These are phyloP conservation scores for Ornithoptera priamus DNA, from an alignment of 2,888 invertebrate genomes.

Conservation along the genomic window DNA sequence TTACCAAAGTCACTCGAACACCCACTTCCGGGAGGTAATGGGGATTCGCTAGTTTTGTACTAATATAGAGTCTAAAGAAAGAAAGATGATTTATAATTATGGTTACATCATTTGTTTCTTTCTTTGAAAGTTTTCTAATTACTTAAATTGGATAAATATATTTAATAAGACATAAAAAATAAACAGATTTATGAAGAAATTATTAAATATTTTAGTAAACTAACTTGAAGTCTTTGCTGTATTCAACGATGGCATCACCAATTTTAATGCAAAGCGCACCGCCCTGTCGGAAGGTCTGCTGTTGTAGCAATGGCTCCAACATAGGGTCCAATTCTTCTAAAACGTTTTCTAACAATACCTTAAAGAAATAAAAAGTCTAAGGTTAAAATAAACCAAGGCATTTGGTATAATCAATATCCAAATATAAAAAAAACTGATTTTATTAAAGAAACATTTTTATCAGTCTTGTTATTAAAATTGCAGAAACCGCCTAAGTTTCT, in stretches of 20 bases:
- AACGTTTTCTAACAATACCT: slow-evolving; percentile 93
- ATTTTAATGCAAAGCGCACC: slow-evolving; percentile 92
- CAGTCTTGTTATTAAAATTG: too few relatives aligned
- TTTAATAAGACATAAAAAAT: too few relatives aligned
- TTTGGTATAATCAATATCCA: too few relatives aligned
- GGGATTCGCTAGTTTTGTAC: slow-evolving; percentile 95
- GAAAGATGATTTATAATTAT: not conserved
- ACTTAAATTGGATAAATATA: not conserved
- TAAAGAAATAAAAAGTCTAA: not conserved
- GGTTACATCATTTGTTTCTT: too few relatives aligned
- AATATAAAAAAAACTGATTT: too few relatives aligned
- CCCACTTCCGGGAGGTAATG: slow-evolving; percentile 97
- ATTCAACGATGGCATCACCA: slow-evolving; percentile 95
- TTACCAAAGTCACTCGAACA: slow-evolving; percentile 93
- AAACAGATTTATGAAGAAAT: not conserved
- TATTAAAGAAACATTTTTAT: too few relatives aligned
- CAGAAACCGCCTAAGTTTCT: too few relatives aligned
- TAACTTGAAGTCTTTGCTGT: slow-evolving; percentile 90
- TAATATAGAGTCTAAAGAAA: slow-evolving; percentile 88
- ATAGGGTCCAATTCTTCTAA: slow-evolving; percentile 95
- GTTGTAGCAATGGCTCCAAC: slow-evolving; percentile 92
- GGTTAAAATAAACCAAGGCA: too few relatives aligned
- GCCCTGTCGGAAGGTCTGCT: slow-evolving; percentile 94
- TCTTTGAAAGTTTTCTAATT: not conserved
- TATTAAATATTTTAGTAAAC: slow-evolving; percentile 26